Base-by-base conservation (phyloP, 1,140 invertebrate genomes). In the Lepidurus packardi region DNA sequence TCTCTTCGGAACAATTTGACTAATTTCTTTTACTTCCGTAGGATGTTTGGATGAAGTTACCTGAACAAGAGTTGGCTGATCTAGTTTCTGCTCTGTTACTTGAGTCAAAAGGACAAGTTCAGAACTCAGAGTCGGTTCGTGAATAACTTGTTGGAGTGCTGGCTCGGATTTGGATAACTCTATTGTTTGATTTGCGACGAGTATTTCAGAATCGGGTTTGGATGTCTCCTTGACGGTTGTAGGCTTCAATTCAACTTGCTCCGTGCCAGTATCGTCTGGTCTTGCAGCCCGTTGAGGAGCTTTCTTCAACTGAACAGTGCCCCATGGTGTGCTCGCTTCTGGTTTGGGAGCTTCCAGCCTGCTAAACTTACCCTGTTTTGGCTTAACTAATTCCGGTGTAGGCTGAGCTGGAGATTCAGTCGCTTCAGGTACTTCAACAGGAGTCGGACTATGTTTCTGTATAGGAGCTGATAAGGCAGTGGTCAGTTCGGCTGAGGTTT, bases 301-400 rank as follows among this genome's bases (percentile, higher is more conserved):
- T 78, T 82, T 81, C 73, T 82, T 82, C 78, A 82, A 79, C 41
- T 80, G 44, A 41, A 77, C 76, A 47, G 34, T 24, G 11, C 44
- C 76, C 24, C 81, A 81, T 80, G 81, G 76, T 80, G 80, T 73
- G 47, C 77, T 83, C 13, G 44, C 81, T 80, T 9, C 81, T 79
- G 34, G 75, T 34, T 73, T 78, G n/a, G 21, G 74, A 44, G 44
- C 80, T 80, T 80, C 82, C 81, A 78, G 85, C 83, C 75, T 81
- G 43, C 42, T 79, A 7, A 24, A 44, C 45, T 47, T 21, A 42
- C 11, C 3, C 43, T 1, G 75, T 7, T 47, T 77, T 77, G 9
- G 44, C 44, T 24, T 25, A 76, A 21, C 43, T 65, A n/a, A n/a
- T n/a, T n/a, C 53, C 4, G 13, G 16, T 21, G 13, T 65, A 16